Evolutionary conservation across 2,113 vertebrate species (phyloP).

Genomic region (Anser cygnoides): DNA sequence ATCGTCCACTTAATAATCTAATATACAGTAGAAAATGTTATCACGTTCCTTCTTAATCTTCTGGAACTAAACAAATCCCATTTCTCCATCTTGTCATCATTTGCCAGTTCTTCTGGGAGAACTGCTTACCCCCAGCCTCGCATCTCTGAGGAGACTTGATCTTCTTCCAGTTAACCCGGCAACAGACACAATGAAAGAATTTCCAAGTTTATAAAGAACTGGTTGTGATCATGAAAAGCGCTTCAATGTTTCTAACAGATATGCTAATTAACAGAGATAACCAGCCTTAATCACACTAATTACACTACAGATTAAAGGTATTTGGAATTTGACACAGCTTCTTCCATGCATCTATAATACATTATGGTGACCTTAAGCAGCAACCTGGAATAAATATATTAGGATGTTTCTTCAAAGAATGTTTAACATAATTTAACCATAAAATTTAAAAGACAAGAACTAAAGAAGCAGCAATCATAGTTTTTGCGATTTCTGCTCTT

Average conservation of each 20-base stretch:
- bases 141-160: slow-evolving; percentile 41
- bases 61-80: slow-evolving; percentile 53
- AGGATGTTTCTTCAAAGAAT: not conserved
- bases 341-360: not conserved
- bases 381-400: not conserved
- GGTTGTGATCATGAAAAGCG: slow-evolving; percentile 40
- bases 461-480: not conserved
- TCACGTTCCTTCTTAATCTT: slow-evolving; percentile 25
- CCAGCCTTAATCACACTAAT: slow-evolving; percentile 64
- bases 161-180: slow-evolving; percentile 23
- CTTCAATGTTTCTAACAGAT: slow-evolving; percentile 54
- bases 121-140: not conserved
- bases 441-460: not conserved
- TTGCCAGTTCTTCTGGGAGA: slow-evolving; percentile 21
- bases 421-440: not conserved
- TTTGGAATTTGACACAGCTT: not conserved
- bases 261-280: slow-evolving; percentile 66
- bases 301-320: slow-evolving; percentile 63
- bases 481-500: not conserved
- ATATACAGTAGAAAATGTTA: slow-evolving; percentile 27
- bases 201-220: slow-evolving; percentile 16
- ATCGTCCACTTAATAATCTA: slow-evolving; percentile 25
- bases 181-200: not conserved
- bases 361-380: not conserved
- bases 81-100: slow-evolving; percentile 53